These are phyloP conservation scores for Ctenodactylus gundi DNA, from an alignment of 2,113 vertebrate genomes.

Conservation along the genomic window DNA sequence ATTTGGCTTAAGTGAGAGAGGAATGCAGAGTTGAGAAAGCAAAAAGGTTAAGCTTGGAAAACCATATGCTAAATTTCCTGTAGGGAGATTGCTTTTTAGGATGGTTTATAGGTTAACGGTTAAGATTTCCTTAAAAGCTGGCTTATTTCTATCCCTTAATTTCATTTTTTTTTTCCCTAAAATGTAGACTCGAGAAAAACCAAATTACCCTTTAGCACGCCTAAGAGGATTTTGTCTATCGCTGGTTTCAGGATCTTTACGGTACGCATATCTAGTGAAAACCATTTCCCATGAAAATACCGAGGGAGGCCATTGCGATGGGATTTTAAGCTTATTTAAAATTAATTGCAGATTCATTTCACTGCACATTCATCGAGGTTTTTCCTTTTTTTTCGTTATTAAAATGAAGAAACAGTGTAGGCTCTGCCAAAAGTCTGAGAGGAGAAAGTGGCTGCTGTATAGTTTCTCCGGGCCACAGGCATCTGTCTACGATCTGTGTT, in stretches of 20 bases:
- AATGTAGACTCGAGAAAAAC: slow-evolving; percentile 65
- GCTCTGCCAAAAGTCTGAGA: slow-evolving; percentile 68
- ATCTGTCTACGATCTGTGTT: slow-evolving; percentile 49
- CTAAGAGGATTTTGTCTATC: slow-evolving; percentile 46
- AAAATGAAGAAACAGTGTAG: slow-evolving; percentile 33
- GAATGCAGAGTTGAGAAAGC: not conserved
- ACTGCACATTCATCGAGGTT: slow-evolving; percentile 9
- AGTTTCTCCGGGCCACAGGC: slow-evolving; percentile 48
- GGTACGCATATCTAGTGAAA: slow-evolving; percentile 63
- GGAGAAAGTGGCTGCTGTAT: not conserved
- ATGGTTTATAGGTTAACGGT: not conserved
- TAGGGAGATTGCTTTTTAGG: slow-evolving; percentile 15
- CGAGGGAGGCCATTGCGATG: not conserved
- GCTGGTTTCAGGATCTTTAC: slow-evolving; percentile 41
- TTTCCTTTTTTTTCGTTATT: slow-evolving; percentile 52
- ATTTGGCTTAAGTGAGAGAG: slow-evolving; percentile 23
- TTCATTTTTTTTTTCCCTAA: slow-evolving; percentile 41
- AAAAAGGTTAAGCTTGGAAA: slow-evolving; percentile 49
- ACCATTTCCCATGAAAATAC: slow-evolving; percentile 64
- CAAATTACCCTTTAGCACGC: slow-evolving; percentile 36
- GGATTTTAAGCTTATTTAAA: slow-evolving; percentile 73
- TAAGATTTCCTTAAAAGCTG: slow-evolving; percentile 54
- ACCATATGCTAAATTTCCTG: slow-evolving; percentile 52
- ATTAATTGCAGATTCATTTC: slow-evolving; percentile 64
- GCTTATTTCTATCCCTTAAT: slow-evolving; percentile 57